phyloP scores from a whole-genome alignment of 2,113 vertebrate species.

The cat (Felis catus) region DNA sequence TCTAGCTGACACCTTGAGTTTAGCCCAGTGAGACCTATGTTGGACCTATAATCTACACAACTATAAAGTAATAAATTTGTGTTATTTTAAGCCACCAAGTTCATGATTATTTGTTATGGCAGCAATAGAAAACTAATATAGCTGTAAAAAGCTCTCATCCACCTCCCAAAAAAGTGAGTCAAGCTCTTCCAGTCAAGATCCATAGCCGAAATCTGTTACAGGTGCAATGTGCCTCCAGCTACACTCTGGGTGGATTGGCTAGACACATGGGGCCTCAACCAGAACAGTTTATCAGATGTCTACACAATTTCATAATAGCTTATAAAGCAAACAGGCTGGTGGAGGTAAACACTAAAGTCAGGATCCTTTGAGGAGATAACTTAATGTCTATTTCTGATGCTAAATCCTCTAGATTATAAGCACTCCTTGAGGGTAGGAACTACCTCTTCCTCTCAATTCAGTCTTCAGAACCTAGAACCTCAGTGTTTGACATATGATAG shows the following conservation, averaged over 20 bases:
- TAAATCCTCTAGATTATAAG: neutral
- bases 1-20: neutral
- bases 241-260: neutral
- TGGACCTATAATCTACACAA: neutral
- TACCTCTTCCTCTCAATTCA: neutral
- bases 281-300: neutral
- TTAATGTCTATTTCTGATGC: neutral
- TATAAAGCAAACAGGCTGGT: neutral
- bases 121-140: neutral
- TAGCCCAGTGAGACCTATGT: neutral
- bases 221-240: neutral
- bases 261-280: neutral
- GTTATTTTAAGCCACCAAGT: neutral
- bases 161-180: neutral
- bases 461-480: neutral
- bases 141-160: neutral
- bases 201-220: neutral
- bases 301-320: neutral
- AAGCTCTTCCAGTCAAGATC: neutral
- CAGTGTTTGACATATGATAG: neutral
- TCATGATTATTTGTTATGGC: neutral
- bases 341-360: neutral
- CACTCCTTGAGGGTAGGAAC: neutral
- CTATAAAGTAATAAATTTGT: neutral
- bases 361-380: neutral